Evolutionary conservation across 30 jellyfish, hydroid and myxozoan genomes (phyloP), one percentile per base, ranked within the genome.

Genomic region (Turritopsis rubra): DNA sequence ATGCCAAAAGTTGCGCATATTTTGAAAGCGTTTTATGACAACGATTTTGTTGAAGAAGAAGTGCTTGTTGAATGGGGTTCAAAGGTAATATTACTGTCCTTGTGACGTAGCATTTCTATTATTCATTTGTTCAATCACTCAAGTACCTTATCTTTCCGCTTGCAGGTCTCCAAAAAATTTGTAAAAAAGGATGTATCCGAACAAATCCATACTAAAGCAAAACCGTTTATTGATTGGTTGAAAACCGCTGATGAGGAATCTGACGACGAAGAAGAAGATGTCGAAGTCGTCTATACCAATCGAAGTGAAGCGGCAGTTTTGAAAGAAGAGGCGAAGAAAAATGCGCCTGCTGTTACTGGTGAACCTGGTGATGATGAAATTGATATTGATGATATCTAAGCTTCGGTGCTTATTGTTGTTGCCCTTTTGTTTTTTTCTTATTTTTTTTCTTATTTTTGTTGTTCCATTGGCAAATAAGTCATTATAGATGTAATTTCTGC

Each of bases 1-100:
- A 74, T 95, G 95, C 96, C 95, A 22, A 95, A 91, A 72, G 97
- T 91, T 21, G 93, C 98, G 22, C 97, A 87, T 75, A 84, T 95
- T 52, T 84, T 95, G 65, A 95, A 90, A 71, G 52, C 88, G 54
- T 68, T 91, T n/a, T 95, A 90, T 80, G 98, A 95, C 92, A 52
- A 54, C 66, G 99, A 95, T 79, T 78, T 83, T 72, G 90, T 95
- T 52, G 99, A 95, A 65, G 99, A 95, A 68, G 99, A 95, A 68
- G 92, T 95, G 29, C 81, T 95, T 54, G 52, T 95, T 76, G 96
- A 91, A 66, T 95, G 99, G 99, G 95, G 95, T 19, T 66, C 96
- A 28, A 95, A 95, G 96, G 97, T 88, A n/a, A n/a, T n/a, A 76
- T 71, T 86, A 22, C 77, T 68, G 30, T 7, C 28, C 77, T 23